Conservation (phyloP, 2,888 invertebrate species). For the Lepetodrilus schrolli region DNA sequence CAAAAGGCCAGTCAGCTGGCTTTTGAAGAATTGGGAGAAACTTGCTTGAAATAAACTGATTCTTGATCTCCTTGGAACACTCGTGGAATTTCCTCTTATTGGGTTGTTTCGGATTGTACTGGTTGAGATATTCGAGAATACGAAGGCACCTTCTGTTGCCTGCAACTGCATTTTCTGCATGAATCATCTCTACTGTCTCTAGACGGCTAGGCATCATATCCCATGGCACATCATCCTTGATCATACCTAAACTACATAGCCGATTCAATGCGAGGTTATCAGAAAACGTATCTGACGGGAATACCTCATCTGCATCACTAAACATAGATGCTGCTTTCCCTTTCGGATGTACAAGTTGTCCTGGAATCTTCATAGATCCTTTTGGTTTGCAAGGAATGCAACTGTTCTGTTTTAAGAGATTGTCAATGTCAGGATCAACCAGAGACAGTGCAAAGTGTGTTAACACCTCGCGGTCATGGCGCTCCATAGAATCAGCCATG, state of each 20-base stretch:
- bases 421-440: slow-evolving; percentile 28
- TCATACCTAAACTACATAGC: slow-evolving; percentile 50
- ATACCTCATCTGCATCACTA: slow-evolving; percentile 44
- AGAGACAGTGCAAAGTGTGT: slow-evolving; percentile 45
- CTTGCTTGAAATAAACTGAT: background rate
- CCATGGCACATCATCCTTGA: slow-evolving; percentile 41
- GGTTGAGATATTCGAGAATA: slow-evolving; percentile 27
- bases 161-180: background rate
- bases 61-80: background rate
- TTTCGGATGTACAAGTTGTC: slow-evolving; percentile 50
- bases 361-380: slow-evolving; percentile 45
- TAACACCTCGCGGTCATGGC: slow-evolving; percentile 41
- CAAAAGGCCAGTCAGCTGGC: slow-evolving; percentile 31
- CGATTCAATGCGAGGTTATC: slow-evolving; percentile 7
- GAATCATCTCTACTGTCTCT: background rate
- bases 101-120: background rate
- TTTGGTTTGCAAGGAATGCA: slow-evolving; percentile 54
- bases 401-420: slow-evolving; percentile 27
- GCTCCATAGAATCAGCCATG: background rate
- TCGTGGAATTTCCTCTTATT: background rate
- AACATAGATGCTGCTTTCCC: slow-evolving; percentile 46
- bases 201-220: slow-evolving; percentile 44
- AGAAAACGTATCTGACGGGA: slow-evolving; percentile 43
- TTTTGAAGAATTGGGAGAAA: slow-evolving; percentile 33
- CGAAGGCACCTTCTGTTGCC: background rate